Conservation (phyloP, 2,113 vertebrate species). For the Jacana jacana region DNA sequence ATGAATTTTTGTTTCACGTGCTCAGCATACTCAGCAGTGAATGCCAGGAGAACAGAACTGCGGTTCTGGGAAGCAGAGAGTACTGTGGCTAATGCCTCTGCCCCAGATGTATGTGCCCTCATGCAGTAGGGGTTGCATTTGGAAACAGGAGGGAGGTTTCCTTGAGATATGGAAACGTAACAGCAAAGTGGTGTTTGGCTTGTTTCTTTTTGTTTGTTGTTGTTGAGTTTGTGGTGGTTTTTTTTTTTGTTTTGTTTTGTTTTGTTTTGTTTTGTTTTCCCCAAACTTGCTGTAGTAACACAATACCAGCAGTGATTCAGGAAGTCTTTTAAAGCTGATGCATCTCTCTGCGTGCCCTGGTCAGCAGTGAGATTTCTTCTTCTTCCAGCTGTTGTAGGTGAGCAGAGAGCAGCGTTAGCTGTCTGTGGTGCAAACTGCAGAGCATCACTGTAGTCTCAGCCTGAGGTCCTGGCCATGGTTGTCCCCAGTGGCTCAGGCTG, state of each 20-base stretch:
- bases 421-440: neutral
- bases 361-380: neutral
- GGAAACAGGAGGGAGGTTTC: neutral
- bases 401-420: neutral
- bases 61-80: neutral
- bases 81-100: fast-evolving
- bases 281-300: neutral
- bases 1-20: neutral
- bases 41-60: neutral
- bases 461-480: neutral
- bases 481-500: neutral
- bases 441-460: neutral
- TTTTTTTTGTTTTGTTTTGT: no score
- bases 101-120: fast-evolving
- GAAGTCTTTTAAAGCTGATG: neutral
- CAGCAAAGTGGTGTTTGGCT: no score
- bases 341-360: neutral
- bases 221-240: no score
- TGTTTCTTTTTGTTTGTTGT: no score
- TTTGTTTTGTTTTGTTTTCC: no score
- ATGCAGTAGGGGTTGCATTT: neutral
- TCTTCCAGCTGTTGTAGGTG: neutral
- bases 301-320: neutral
- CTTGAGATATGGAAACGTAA: fast-evolving
- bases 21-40: neutral